Percentiles rank a stretch among this genome's conserved stretches.
These are phyloP conservation scores for Cuculus canorus DNA, from an alignment of 2,797 vertebrate species.

Conservation along the genomic window DNA sequence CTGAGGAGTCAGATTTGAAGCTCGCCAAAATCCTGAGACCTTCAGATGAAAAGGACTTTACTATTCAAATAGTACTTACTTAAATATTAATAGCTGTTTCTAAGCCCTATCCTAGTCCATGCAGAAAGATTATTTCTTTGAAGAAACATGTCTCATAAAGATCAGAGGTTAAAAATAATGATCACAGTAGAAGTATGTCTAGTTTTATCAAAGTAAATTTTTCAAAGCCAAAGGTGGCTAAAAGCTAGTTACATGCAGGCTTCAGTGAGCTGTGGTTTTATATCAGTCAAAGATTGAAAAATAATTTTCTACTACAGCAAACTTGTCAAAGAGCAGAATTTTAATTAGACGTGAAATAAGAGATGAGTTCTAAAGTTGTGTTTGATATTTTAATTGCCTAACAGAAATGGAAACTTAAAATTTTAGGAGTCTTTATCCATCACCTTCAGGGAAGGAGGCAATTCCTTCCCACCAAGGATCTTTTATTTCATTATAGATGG, in stretches of 20 bases:
- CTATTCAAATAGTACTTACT: not conserved
- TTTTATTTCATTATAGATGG: not conserved
- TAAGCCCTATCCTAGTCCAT: not conserved
- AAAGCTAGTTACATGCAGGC: not conserved
- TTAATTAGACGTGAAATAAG: not conserved
- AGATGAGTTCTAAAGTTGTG: not conserved
- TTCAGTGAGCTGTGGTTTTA: not conserved
- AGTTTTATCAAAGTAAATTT: not conserved
- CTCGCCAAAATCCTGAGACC: not conserved
- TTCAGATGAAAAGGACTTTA: not conserved
- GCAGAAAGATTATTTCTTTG: not conserved
- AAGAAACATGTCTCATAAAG: not conserved
- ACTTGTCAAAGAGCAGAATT: not conserved
- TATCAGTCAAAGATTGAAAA: not conserved
- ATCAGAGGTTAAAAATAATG: not conserved
- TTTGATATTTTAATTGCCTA: not conserved
- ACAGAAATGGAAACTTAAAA: not conserved
- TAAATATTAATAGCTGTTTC: constrained; percentile 7
- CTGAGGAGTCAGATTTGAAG: not conserved
- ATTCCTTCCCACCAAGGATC: not conserved
- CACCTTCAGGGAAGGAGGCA: not conserved
- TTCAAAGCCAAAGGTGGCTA: not conserved
- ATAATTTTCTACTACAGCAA: not conserved
- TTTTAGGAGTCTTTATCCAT: not conserved
- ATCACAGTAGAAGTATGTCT: not conserved